Percentiles rank a stretch among this genome's conserved stretches.
phyloP scores from a whole-genome alignment of 2,113 vertebrate species.

The Struthidea cinerea region DNA sequence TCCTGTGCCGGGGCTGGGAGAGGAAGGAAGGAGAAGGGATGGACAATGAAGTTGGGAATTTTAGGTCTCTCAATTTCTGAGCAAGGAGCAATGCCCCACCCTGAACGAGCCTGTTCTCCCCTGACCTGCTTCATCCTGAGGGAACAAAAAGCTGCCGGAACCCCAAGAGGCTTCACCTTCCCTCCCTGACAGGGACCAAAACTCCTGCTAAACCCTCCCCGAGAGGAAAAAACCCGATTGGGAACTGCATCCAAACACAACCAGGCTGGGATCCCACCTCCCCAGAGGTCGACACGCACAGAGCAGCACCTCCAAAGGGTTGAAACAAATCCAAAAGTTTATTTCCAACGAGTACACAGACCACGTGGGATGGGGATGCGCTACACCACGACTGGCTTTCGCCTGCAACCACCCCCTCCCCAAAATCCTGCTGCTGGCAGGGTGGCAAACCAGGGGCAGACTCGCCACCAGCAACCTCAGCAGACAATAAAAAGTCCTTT shows the following conservation, averaged over 20 bases:
- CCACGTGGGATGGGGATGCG: constrained; percentile 64
- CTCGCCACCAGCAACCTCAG: constrained; percentile 1
- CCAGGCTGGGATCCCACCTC: background rate
- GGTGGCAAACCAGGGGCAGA: background rate
- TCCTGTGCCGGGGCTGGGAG: background rate
- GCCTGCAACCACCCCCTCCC: background rate
- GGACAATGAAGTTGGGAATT: background rate
- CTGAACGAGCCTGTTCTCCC: rapidly evolving
- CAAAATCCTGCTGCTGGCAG: constrained; percentile 6
- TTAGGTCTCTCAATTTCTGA: background rate
- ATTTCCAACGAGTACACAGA: constrained; percentile 76
- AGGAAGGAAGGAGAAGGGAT: background rate
- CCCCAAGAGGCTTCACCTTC: rapidly evolving
- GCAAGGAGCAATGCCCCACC: background rate
- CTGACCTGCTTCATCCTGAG: rapidly evolving
- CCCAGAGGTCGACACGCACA: rapidly evolving
- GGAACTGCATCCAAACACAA: rapidly evolving
- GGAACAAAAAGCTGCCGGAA: background rate
- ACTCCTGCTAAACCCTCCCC: background rate
- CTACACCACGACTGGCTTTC: constrained; percentile 45
- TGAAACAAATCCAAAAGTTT: constrained; percentile 74
- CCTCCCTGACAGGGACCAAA: rapidly evolving
- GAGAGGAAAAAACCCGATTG: rapidly evolving
- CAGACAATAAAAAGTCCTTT: background rate
- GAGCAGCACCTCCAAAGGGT: background rate